A percentile compares a stretch with the other conserved stretches of the same genome.
These are phyloP conservation scores for Phrynocephalus versicolor DNA, from an alignment of 2,113 vertebrate species.

Conservation along the genomic window DNA sequence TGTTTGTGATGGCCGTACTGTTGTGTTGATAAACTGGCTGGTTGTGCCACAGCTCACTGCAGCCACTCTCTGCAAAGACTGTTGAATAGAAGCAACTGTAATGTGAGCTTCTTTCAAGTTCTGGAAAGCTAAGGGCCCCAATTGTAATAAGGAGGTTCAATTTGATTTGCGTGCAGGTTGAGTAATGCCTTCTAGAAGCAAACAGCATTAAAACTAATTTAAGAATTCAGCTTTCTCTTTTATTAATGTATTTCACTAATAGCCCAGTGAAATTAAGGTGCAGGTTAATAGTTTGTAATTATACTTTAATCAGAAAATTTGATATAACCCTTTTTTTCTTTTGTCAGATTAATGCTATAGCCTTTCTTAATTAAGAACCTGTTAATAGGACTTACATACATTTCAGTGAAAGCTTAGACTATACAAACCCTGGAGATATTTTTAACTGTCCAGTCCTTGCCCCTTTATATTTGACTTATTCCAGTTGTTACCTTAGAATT, in stretches of 20 bases:
- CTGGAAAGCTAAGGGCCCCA: neutral
- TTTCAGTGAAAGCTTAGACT: conserved; percentile 23
- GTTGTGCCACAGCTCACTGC: neutral
- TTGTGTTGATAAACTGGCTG: neutral
- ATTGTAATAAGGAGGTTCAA: conserved; percentile 8
- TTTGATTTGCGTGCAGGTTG: conserved; percentile 25
- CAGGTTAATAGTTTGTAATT: conserved; percentile 55
- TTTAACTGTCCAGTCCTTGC: conserved; percentile 16
- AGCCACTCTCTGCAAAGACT: neutral
- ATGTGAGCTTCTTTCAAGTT: neutral
- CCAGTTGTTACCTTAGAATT: neutral
- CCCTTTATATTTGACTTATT: neutral
- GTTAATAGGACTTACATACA: conserved; percentile 38
- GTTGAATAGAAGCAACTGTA: neutral
- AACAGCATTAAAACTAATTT: conserved; percentile 35
- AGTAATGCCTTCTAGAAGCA: conserved; percentile 11
- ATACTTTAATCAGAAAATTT: conserved; percentile 62
- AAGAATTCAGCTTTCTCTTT: conserved; percentile 46
- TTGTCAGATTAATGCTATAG: conserved; percentile 52
- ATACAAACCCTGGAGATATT: neutral
- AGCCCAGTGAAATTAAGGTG: conserved; percentile 43
- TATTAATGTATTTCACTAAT: conserved; percentile 58
- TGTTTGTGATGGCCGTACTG: neutral
- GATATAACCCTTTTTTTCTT: conserved; percentile 49
- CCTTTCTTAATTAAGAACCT: conserved; percentile 39